phyloP scores from a whole-genome alignment of 1,140 invertebrate genomes.

The Galleria mellonella region DNA sequence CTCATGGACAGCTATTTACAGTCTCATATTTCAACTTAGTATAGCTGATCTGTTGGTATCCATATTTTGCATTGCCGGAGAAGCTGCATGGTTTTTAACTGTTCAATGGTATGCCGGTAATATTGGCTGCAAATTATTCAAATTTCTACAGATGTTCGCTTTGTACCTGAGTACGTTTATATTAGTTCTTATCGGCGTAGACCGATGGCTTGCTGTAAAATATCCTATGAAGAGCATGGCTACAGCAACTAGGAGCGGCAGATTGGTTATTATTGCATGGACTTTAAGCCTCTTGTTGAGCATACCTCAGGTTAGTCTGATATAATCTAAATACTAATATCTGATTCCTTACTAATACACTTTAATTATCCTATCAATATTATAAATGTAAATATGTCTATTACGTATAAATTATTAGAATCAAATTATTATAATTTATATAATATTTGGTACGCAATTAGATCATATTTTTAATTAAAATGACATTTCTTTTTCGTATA shows the following conservation, averaged over 20 bases:
- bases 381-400: too few relatives aligned
- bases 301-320: slow-evolving; percentile 84
- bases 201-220: slow-evolving; percentile 86
- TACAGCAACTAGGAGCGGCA: slow-evolving; percentile 78
- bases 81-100: slow-evolving; percentile 86
- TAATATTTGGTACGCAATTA: too few relatives aligned
- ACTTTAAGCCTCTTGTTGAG: slow-evolving; percentile 82
- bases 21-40: slow-evolving; percentile 84
- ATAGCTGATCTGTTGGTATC: slow-evolving; percentile 87
- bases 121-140: slow-evolving; percentile 85
- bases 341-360: too few relatives aligned
- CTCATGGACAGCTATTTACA: slow-evolving; percentile 83
- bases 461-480: too few relatives aligned
- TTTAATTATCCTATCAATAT: too few relatives aligned
- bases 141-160: slow-evolving; percentile 88
- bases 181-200: slow-evolving; percentile 86
- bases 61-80: slow-evolving; percentile 85
- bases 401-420: too few relatives aligned
- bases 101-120: slow-evolving; percentile 88
- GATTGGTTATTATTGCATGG: slow-evolving; percentile 80
- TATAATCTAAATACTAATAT: too few relatives aligned
- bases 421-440: too few relatives aligned
- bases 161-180: slow-evolving; percentile 90
- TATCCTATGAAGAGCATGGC: slow-evolving; percentile 86
- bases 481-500: too few relatives aligned